Conservation (phyloP, 2,113 vertebrate species). For the Prolemur simus region DNA sequence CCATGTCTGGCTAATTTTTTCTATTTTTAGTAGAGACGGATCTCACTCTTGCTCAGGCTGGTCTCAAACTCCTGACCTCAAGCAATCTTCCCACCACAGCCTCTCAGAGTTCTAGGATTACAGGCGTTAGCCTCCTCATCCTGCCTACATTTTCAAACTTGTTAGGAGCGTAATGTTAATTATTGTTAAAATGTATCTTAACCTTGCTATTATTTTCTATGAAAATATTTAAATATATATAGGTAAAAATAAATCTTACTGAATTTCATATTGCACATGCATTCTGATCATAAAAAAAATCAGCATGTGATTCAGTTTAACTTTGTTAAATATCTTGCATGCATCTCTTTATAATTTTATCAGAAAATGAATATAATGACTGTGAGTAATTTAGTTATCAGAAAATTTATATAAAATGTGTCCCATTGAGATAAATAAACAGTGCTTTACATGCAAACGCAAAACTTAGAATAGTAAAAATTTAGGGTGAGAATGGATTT, state of each 20-base stretch:
- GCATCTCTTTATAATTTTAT: background rate
- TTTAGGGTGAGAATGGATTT: background rate
- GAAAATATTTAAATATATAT: background rate
- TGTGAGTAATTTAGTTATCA: background rate
- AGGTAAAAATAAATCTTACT: background rate
- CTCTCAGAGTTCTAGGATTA: too few relatives aligned
- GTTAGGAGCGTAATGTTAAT: background rate
- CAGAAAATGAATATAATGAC: background rate
- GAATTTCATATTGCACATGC: background rate
- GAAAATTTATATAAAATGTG: background rate
- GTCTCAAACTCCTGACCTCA: too few relatives aligned
- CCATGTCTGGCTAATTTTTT: too few relatives aligned
- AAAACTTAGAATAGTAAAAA: background rate
- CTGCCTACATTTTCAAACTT: background rate
- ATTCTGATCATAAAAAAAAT: background rate
- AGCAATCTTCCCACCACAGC: too few relatives aligned
- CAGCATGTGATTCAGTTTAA: background rate
- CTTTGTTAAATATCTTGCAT: background rate
- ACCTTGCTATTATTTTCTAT: background rate
- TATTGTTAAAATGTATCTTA: background rate
- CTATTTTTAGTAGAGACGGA: too few relatives aligned
- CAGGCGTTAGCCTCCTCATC: too few relatives aligned
- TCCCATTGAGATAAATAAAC: background rate
- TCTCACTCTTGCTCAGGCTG: too few relatives aligned
- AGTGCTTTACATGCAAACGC: background rate